Percentiles rank a stretch among this genome's conserved stretches.
Evolutionary conservation across 2,113 vertebrate genomes (phyloP).

Genomic region (Callipepla squamata): DNA sequence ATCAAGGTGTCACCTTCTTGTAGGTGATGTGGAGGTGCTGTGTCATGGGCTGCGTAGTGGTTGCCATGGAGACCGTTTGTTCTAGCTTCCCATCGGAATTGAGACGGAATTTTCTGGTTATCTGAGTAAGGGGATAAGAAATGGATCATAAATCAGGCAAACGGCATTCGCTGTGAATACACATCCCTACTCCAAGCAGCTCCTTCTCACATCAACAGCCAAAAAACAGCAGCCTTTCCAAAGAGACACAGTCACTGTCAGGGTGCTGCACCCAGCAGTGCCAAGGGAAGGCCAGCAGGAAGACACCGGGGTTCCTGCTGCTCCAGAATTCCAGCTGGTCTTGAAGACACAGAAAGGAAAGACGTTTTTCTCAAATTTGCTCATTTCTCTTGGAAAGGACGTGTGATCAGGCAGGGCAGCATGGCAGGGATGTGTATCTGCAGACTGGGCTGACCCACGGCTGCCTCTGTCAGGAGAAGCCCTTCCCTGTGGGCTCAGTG

Average conservation of each 20-base stretch:
- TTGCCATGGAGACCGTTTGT: conserved; percentile 95
- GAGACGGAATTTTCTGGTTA: conserved; percentile 89
- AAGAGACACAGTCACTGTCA: not conserved
- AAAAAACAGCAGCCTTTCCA: not conserved
- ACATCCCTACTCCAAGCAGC: not conserved
- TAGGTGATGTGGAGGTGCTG: conserved; percentile 93
- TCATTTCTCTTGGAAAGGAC: not conserved
- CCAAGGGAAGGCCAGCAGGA: not conserved
- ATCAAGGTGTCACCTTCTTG: conserved; percentile 80
- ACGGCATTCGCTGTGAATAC: not conserved
- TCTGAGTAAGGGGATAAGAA: conserved; percentile 69
- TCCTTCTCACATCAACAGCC: not conserved
- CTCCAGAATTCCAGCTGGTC: not conserved
- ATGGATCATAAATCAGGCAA: not conserved
- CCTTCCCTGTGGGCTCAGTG: not conserved
- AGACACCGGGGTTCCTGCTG: not conserved
- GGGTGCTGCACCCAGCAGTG: not conserved
- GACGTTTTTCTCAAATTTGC: not conserved
- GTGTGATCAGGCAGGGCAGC: not conserved
- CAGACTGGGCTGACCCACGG: not conserved
- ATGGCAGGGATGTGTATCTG: not conserved
- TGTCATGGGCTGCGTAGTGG: conserved; percentile 88
- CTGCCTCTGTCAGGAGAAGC: not conserved
- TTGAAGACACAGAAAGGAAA: not conserved
- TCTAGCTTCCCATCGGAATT: conserved; percentile 90